Evolutionary conservation across 2,113 vertebrate genomes (phyloP), one percentile per base, ranked within the genome.

Genomic region (Petrocephalus microphthalmus): DNA sequence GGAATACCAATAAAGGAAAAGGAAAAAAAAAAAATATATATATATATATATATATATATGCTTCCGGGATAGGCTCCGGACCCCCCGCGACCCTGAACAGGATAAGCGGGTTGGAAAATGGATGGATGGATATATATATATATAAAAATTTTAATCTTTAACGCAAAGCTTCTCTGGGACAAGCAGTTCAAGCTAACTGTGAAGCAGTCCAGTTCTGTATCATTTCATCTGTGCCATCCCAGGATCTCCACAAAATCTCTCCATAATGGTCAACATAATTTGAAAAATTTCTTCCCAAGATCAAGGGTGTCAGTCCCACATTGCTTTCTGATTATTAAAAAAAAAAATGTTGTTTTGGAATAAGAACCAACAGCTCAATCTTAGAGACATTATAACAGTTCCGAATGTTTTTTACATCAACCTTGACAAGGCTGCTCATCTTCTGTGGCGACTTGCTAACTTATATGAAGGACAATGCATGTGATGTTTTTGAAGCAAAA

Each of bases 401-500:
- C 13, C 0, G 29, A 67, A 29, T 67, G 47, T 15, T 57, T 22
- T 17, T 78, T 19, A 42, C 6, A 42, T 78, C 71, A 78, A 2
- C 11, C 71, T 78, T 15, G 71, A 15, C 15, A 15, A 78, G 17
- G 71, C 71, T 78, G 13, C 33, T 74, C 33, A 74, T 37, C 29
- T 71, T 33, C 64, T 71, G 64, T 71, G 5, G 53, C 17, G 64
- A 71, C 67, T 71, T 33, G 15, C 8, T 74, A 37, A 15, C 29
- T 17, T 37, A 17, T 37, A 3, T 78, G 29, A 33, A 29, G 85
- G 64, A 71, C 81, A 78, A 89, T 89, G 89, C 84, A 85, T 57
- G 29, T 87, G 42, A 51, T 22, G 71, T 13, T 42, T 78, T 7
- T 78, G 4, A 78, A 37, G 71, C 29, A 42, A 42, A 78, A 29